Evolutionary conservation across 2,888 invertebrate species (phyloP).

Genomic region (Papilio elwesi): DNA sequence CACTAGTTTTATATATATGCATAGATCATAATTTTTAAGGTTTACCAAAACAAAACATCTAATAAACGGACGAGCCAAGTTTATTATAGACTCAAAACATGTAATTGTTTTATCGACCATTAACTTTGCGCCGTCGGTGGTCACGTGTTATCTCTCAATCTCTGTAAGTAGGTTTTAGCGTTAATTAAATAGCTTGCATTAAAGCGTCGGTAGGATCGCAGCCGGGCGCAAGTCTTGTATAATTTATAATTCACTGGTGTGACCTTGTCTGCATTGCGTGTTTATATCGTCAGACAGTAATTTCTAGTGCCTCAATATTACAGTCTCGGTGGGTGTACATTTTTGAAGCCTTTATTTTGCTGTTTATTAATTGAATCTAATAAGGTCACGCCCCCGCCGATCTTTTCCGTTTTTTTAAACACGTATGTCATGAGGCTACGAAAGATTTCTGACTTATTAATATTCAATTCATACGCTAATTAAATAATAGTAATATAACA

Average conservation of each 20-base stretch:
- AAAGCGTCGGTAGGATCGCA: slow-evolving; percentile 23
- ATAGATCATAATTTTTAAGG: no score
- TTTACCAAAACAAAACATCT: neutral
- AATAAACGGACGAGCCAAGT: neutral
- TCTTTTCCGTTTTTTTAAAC: neutral
- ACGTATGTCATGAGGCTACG: neutral
- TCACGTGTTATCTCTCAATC: slow-evolving; percentile 24
- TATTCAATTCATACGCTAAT: no score
- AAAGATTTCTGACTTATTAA: no score
- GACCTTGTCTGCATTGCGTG: slow-evolving; percentile 49
- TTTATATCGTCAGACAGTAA: slow-evolving; percentile 34
- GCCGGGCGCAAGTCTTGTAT: slow-evolving; percentile 36
- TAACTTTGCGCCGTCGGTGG: slow-evolving; percentile 18
- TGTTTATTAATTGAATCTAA: slow-evolving; percentile 21
- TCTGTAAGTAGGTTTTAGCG: slow-evolving; percentile 11
- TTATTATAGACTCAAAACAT: neutral
- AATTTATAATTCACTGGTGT: slow-evolving; percentile 43
- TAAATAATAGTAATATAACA: no score
- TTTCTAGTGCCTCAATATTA: slow-evolving; percentile 32
- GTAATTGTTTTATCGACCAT: slow-evolving; percentile 1
- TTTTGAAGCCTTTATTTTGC: slow-evolving; percentile 31
- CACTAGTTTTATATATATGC: no score
- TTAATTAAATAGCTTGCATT: slow-evolving; percentile 21
- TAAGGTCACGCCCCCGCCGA: slow-evolving; percentile 11
- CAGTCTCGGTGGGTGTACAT: slow-evolving; percentile 25